Evolutionary conservation across 2,113 vertebrate species (phyloP).

Genomic region (Hipposideros armiger): DNA sequence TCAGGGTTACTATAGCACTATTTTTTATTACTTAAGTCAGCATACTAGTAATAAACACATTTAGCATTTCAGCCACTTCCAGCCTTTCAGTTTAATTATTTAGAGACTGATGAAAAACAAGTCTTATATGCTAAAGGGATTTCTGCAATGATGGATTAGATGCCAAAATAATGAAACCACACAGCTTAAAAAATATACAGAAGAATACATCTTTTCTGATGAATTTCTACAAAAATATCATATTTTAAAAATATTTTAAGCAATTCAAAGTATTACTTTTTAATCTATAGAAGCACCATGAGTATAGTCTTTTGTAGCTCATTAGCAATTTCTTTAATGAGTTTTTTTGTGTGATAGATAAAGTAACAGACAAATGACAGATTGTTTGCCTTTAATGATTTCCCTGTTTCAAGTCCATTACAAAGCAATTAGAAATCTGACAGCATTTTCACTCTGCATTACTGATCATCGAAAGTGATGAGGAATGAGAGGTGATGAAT

Average conservation of each 20-base stretch:
- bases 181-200: conserved; percentile 82
- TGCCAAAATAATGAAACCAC: conserved; percentile 88
- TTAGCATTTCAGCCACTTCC: conserved; percentile 75
- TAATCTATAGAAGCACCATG: conserved; percentile 87
- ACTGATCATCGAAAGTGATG: conserved; percentile 93
- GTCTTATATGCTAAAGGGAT: conserved; percentile 81
- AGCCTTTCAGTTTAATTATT: conserved; percentile 78
- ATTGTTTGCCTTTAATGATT: conserved; percentile 95
- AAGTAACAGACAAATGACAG: conserved; percentile 95
- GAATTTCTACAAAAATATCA: conserved; percentile 85
- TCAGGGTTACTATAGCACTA: not conserved
- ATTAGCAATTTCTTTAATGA: conserved; percentile 96
- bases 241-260: conserved; percentile 88
- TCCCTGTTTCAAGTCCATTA: conserved; percentile 93
- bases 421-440: conserved; percentile 95
- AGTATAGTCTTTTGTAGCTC: conserved; percentile 91
- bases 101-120: conserved; percentile 78
- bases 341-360: conserved; percentile 93
- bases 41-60: conserved; percentile 75
- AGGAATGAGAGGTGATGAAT: conserved; percentile 93
- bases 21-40: conserved; percentile 69
- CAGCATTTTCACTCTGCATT: conserved; percentile 94
- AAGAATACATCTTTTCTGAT: conserved; percentile 86
- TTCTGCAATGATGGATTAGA: conserved; percentile 84
- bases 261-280: conserved; percentile 87